Evolutionary conservation across 2,797 vertebrate genomes (phyloP).

Genomic region (Halcyon leucocephala): DNA sequence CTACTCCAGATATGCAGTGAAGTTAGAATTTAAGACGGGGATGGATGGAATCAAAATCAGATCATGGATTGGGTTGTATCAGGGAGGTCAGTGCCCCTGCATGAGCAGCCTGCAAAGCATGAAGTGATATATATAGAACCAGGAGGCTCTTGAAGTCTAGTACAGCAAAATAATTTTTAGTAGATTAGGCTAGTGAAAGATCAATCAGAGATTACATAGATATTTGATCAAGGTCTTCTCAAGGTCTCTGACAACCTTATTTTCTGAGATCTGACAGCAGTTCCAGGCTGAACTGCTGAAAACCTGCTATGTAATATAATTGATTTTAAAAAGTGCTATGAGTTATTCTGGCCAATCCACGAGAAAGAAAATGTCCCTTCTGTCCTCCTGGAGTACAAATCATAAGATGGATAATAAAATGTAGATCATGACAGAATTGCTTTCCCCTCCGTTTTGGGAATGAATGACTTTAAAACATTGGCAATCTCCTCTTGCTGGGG

Average conservation of each 20-base stretch:
- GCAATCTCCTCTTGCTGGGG: slow-evolving; percentile 17
- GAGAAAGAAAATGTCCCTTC: slow-evolving; percentile 30
- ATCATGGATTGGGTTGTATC: neutral
- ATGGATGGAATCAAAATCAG: neutral
- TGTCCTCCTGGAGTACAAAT: slow-evolving; percentile 23
- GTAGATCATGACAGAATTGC: neutral
- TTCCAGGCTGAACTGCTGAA: slow-evolving; percentile 18
- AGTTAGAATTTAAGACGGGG: neutral
- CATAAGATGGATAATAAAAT: slow-evolving; percentile 45
- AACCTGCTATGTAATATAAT: slow-evolving; percentile 39
- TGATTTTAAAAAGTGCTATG: slow-evolving; percentile 44
- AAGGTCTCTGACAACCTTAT: slow-evolving; percentile 14
- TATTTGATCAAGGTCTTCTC: slow-evolving; percentile 34
- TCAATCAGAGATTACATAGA: neutral
- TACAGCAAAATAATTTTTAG: neutral
- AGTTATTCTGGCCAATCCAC: slow-evolving; percentile 27
- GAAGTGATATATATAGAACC: neutral
- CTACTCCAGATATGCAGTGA: neutral
- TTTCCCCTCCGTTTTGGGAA: slow-evolving; percentile 30
- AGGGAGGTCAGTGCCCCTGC: neutral
- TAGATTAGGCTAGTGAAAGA: neutral
- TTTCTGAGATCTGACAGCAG: slow-evolving; percentile 12
- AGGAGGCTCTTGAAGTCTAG: neutral
- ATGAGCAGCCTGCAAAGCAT: neutral
- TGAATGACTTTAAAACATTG: slow-evolving; percentile 18